Percentiles rank a stretch among this genome's conserved stretches.
phyloP scores from a whole-genome alignment of 1,140 invertebrate species.

The Brachionus manjavacas region DNA sequence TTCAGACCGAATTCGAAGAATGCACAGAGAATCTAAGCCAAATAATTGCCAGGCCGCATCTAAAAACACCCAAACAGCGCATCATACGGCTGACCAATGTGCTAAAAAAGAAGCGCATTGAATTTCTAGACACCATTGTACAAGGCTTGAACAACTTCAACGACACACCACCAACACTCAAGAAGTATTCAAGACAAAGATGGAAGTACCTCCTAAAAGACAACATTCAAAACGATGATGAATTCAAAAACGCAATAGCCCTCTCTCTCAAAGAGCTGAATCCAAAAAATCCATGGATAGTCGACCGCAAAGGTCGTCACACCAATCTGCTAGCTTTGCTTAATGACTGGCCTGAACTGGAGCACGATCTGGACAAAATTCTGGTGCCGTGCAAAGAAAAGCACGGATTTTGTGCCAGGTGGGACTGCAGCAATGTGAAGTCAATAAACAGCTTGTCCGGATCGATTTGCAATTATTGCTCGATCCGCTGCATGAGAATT shows the following conservation, averaged over 20 bases:
- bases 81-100: slow-evolving; percentile 64
- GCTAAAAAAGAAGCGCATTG: slow-evolving; percentile 63
- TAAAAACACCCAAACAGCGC: slow-evolving; percentile 63
- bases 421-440: slow-evolving; percentile 38
- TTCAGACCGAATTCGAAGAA: slow-evolving; percentile 69
- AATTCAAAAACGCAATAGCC: slow-evolving; percentile 57
- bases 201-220: slow-evolving; percentile 42
- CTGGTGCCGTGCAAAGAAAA: slow-evolving; percentile 45
- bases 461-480: slow-evolving; percentile 37
- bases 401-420: slow-evolving; percentile 48
- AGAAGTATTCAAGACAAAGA: slow-evolving; percentile 50
- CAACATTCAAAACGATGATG: slow-evolving; percentile 38
- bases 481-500: slow-evolving; percentile 2
- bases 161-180: slow-evolving; percentile 62
- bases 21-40: slow-evolving; percentile 66
- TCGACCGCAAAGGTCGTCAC: slow-evolving; percentile 61
- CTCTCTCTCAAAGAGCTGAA: slow-evolving; percentile 60
- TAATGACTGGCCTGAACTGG: slow-evolving; percentile 64
- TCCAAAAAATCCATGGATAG: slow-evolving; percentile 62
- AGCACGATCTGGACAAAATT: slow-evolving; percentile 61
- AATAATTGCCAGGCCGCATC: slow-evolving; percentile 65
- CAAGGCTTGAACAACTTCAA: slow-evolving; percentile 65
- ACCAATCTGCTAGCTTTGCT: slow-evolving; percentile 61
- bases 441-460: slow-evolving; percentile 10
- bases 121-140: slow-evolving; percentile 65